phyloP scores from a whole-genome alignment of 2,888 invertebrate genomes.

The Silvanus unidentatus region DNA sequence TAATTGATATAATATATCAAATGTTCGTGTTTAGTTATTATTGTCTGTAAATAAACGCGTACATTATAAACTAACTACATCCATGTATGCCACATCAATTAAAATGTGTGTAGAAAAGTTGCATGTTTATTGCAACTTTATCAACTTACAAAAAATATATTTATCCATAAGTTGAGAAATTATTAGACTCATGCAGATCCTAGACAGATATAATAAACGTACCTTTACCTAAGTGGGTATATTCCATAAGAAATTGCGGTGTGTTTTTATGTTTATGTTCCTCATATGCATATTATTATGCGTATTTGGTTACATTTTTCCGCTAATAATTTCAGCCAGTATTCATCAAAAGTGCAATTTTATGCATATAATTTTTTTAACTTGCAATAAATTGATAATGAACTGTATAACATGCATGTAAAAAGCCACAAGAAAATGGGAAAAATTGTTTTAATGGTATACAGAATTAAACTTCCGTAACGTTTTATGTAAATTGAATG shows the following conservation, averaged over 20 bases:
- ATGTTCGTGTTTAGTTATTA: conserved; percentile 18
- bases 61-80: too few species aligned
- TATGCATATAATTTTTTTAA: not conserved
- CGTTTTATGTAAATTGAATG: too few species aligned
- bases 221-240: not conserved
- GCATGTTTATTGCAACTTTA: conserved; percentile 22
- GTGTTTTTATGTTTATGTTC: too few species aligned
- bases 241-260: too few species aligned
- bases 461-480: too few species aligned
- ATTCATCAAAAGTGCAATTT: conserved; percentile 1
- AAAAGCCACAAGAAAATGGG: too few species aligned
- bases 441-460: too few species aligned
- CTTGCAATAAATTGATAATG: not conserved
- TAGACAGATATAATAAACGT: conserved; percentile 18
- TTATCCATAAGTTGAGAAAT: conserved; percentile 11
- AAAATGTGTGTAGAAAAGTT: conserved; percentile 5
- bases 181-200: conserved; percentile 20
- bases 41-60: conserved; percentile 8
- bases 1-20: conserved; percentile 24
- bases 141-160: conserved; percentile 6
- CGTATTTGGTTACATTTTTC: conserved; percentile 1
- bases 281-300: not conserved
- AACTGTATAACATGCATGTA: not conserved
- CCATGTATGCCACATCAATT: not conserved
- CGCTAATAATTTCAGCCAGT: not conserved